These are phyloP conservation scores for Meiosimyza decipiens DNA, from an alignment of 2,888 invertebrate species.

Conservation along the genomic window DNA sequence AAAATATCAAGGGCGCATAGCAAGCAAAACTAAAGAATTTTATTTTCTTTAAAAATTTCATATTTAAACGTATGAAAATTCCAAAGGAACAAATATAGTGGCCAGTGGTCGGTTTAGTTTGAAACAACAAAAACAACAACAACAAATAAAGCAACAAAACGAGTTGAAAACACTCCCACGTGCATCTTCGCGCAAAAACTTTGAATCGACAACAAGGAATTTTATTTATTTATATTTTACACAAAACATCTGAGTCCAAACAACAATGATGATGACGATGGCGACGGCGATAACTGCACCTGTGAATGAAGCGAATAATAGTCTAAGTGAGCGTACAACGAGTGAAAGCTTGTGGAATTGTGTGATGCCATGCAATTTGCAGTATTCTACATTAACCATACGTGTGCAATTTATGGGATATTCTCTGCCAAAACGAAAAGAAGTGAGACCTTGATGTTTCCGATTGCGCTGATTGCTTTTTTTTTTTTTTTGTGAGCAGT, in stretches of 20 bases:
- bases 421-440: too few species aligned
- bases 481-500: too few species aligned
- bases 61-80: too few species aligned
- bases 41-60: not conserved
- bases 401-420: too few species aligned
- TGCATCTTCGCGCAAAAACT: not conserved
- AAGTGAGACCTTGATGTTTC: too few species aligned
- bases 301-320: conserved; percentile 10
- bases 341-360: not conserved
- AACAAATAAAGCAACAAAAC: not conserved
- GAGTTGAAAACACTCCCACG: not conserved
- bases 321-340: conserved; percentile 8
- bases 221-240: too few species aligned
- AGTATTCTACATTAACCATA: too few species aligned
- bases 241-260: too few species aligned
- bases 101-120: not conserved
- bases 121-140: not conserved
- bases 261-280: not conserved
- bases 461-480: too few species aligned
- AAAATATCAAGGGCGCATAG: not conserved
- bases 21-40: not conserved
- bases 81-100: too few species aligned
- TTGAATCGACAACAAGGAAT: too few species aligned
- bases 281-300: not conserved
- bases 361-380: too few species aligned